Evolutionary conservation across 2,797 vertebrate genomes (phyloP).

Genomic region (Bothrops alternatus): DNA sequence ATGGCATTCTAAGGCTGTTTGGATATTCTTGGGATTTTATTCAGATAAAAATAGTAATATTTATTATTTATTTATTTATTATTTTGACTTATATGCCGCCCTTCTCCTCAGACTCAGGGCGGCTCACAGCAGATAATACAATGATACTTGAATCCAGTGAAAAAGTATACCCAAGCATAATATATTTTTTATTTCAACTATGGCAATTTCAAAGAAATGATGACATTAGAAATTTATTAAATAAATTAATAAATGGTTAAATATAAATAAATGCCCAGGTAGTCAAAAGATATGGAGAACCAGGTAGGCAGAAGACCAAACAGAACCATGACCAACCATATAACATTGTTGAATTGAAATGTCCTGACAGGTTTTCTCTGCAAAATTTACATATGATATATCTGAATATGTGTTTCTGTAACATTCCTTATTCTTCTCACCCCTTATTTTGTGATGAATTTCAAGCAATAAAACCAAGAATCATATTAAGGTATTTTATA

Average conservation of each 20-base stretch:
- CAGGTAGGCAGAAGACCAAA: neutral
- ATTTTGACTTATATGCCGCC: too few species aligned
- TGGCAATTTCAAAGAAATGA: neutral
- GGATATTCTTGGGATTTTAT: neutral
- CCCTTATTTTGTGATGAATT: neutral
- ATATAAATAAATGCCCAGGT: constrained; percentile 4
- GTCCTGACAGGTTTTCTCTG: neutral
- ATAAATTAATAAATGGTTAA: neutral
- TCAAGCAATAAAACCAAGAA: neutral
- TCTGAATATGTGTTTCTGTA: neutral
- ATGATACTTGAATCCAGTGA: neutral
- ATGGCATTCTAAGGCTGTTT: neutral
- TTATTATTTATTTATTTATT: too few species aligned
- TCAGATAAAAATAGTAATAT: neutral
- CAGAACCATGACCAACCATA: neutral
- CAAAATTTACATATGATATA: neutral
- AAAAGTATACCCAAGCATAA: neutral
- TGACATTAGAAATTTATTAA: neutral
- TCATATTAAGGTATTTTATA: neutral
- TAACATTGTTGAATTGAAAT: neutral
- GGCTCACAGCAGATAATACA: too few species aligned
- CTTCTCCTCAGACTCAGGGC: too few species aligned
- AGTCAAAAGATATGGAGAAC: neutral
- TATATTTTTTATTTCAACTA: neutral
- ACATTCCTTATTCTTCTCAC: neutral